Conservation (phyloP, 2,113 vertebrate species). For the Empidonax traillii region DNA sequence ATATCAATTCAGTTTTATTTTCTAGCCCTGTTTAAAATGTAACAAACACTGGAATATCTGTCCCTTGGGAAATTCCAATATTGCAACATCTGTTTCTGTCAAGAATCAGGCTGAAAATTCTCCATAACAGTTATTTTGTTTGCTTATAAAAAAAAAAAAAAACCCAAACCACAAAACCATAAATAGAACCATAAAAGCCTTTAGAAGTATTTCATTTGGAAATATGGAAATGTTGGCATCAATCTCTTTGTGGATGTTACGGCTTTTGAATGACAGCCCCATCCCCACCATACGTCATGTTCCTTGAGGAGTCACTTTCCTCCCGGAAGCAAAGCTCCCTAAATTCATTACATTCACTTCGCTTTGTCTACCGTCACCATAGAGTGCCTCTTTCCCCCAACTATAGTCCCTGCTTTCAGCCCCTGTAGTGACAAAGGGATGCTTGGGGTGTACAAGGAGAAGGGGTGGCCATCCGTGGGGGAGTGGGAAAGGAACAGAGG, state of each 20-base stretch:
- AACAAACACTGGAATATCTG: conserved; percentile 12
- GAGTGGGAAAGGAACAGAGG: not conserved
- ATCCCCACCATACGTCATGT: not conserved
- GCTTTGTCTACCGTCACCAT: not conserved
- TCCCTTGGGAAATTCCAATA: conserved; percentile 32
- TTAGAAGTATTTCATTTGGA: not conserved
- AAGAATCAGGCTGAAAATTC: not conserved
- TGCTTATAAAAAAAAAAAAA: not conserved
- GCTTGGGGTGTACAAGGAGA: not conserved
- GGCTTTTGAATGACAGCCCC: not conserved
- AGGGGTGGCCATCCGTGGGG: accelerated
- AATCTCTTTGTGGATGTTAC: not conserved
- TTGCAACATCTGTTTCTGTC: conserved; percentile 54
- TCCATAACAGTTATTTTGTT: conserved; percentile 1
- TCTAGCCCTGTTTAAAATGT: conserved; percentile 2
- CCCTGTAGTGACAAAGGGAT: not conserved
- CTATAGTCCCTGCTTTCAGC: not conserved
- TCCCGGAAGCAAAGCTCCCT: not conserved
- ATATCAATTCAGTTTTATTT: conserved; percentile 37
- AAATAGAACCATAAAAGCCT: not conserved
- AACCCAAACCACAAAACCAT: not conserved
- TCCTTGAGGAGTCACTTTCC: not conserved
- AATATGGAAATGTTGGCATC: not conserved
- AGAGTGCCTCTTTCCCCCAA: not conserved
- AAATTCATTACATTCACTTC: not conserved